These are phyloP conservation scores for Myotis brandtii DNA, from an alignment of 2,113 vertebrate species.

Conservation along the genomic window DNA sequence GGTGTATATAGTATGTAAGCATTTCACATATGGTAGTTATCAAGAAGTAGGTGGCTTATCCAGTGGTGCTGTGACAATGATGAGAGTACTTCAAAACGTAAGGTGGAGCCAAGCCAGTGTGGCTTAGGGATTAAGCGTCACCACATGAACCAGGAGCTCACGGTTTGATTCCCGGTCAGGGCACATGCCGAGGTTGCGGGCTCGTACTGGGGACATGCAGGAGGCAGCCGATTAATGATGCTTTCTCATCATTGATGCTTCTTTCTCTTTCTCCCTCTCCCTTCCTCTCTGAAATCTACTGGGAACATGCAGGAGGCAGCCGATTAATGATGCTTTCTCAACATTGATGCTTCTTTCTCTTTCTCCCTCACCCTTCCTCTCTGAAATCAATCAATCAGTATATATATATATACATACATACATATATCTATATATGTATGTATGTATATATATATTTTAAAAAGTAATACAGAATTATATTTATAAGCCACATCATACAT, in stretches of 20 bases:
- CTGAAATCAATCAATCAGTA: not conserved
- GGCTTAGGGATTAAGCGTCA: not conserved
- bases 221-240: not conserved
- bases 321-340: not conserved
- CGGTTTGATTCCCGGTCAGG: not conserved
- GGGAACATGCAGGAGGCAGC: not conserved
- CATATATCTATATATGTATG: too few relatives aligned
- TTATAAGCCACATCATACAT: not conserved
- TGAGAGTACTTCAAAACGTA: conserved; percentile 3
- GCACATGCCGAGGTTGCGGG: not conserved
- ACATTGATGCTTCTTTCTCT: not conserved
- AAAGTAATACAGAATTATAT: conserved; percentile 40
- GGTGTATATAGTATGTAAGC: not conserved
- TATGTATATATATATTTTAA: not conserved
- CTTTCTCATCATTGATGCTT: not conserved
- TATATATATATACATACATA: too few relatives aligned
- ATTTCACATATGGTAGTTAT: not conserved
- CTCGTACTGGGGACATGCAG: not conserved
- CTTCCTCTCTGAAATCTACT: not conserved
- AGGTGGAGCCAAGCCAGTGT: not conserved
- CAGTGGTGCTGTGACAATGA: not conserved
- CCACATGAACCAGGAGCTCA: not conserved
- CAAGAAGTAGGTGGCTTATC: not conserved
- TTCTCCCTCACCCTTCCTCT: not conserved
- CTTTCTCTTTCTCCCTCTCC: not conserved